Evolutionary conservation across 2,888 invertebrate species (phyloP).

Genomic region (Andrena bucephala): DNA sequence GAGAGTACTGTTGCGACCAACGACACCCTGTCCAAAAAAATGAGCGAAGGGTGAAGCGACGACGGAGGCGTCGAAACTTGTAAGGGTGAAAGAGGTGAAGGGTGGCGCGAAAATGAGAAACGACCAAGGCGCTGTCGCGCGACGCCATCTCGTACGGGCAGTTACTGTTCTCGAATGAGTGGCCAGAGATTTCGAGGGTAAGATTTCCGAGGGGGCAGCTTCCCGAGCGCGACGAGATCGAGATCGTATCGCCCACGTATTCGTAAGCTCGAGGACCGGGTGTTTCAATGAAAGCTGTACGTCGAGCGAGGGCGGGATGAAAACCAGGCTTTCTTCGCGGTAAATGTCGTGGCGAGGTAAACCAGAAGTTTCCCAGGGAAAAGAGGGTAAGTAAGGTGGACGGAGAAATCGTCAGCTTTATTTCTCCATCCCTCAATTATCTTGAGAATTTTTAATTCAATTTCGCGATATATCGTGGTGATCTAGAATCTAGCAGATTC

Average conservation of each 20-base stretch:
- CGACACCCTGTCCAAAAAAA: conserved; percentile 2
- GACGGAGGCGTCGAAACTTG: conserved; percentile 10
- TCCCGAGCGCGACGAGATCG: conserved; percentile 49
- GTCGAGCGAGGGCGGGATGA: conserved; percentile 36
- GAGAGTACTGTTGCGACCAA: neutral
- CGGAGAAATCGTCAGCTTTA: conserved; percentile 14
- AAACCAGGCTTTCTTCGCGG: conserved; percentile 35
- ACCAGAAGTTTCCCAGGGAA: conserved; percentile 42
- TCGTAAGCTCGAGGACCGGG: conserved; percentile 52
- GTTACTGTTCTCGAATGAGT: conserved; percentile 67
- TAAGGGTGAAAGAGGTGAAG: conserved; percentile 14
- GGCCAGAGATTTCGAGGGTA: conserved; percentile 67
- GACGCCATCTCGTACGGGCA: conserved; percentile 51
- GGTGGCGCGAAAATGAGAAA: conserved; percentile 77
- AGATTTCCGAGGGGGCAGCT: conserved; percentile 58
- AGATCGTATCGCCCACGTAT: conserved; percentile 58
- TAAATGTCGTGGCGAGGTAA: conserved; percentile 51
- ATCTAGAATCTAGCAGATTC: neutral
- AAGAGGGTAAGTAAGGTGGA: too few species aligned
- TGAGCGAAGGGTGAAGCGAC: conserved; percentile 25
- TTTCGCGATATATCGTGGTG: too few species aligned
- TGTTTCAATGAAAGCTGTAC: conserved; percentile 53
- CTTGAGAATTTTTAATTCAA: neutral
- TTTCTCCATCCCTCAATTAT: neutral
- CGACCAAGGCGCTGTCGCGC: conserved; percentile 59